A percentile compares a stretch with the other conserved stretches of the same genome.
Conservation (phyloP, 2,113 vertebrate species). For the Pangasianodon hypophthalmus region DNA sequence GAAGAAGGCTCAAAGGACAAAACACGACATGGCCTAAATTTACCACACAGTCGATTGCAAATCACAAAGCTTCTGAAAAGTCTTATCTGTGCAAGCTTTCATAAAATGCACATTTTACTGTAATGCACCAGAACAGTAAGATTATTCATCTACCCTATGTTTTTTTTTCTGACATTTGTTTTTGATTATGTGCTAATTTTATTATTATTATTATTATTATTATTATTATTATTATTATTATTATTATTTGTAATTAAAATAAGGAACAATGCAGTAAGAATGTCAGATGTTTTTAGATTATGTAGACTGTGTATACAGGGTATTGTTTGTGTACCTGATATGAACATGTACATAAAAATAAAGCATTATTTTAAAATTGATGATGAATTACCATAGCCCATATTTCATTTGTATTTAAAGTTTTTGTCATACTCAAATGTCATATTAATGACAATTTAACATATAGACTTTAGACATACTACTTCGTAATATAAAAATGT, state of each 20-base stretch:
- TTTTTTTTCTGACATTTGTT: background rate
- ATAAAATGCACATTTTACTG: background rate
- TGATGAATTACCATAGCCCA: background rate
- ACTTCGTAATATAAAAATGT: background rate
- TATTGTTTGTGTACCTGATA: background rate
- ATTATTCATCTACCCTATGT: background rate
- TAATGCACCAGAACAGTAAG: background rate
- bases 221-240: background rate
- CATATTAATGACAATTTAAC: background rate
- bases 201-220: too few relatives aligned
- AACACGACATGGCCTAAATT: background rate
- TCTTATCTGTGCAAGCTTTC: background rate
- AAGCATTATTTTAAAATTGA: background rate
- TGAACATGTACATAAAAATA: background rate
- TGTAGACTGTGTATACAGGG: background rate
- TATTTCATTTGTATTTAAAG: background rate
- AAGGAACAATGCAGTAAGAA: background rate
- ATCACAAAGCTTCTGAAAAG: background rate
- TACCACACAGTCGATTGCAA: background rate
- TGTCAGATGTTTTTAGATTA: background rate
- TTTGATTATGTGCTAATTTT: background rate
- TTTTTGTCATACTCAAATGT: background rate
- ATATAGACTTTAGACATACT: background rate
- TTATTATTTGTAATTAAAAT: background rate
- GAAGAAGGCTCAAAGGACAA: background rate